Evolutionary conservation across 2,113 vertebrate species (phyloP).

Genomic region (Oplegnathus fasciatus): DNA sequence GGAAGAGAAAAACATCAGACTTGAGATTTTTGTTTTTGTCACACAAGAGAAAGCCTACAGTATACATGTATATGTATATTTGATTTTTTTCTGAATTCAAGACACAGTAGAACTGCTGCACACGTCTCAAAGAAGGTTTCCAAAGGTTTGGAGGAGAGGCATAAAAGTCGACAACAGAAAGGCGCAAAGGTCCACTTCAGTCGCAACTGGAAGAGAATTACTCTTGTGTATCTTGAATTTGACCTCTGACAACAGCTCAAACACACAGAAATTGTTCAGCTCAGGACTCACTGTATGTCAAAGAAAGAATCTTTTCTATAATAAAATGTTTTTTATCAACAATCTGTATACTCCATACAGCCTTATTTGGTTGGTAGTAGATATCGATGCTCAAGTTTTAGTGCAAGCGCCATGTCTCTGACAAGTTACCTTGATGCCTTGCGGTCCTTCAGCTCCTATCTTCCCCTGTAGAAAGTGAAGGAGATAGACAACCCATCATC

Average conservation of each 20-base stretch:
- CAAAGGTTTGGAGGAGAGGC: not conserved
- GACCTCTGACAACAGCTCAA: no score
- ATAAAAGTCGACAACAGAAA: not conserved
- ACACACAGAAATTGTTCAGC: not conserved
- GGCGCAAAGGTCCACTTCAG: not conserved
- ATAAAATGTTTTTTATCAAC: constrained; percentile 16
- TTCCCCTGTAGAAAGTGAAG: constrained; percentile 84
- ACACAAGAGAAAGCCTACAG: constrained; percentile 3
- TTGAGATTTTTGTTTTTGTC: constrained; percentile 6
- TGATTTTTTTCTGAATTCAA: constrained; percentile 11
- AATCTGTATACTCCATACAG: not conserved
- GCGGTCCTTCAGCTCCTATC: constrained; percentile 84
- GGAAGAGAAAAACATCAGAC: constrained; percentile 18
- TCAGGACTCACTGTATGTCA: not conserved
- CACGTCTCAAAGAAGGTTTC: no score
- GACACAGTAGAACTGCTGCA: not conserved
- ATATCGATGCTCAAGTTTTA: constrained; percentile 26
- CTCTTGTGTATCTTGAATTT: not conserved
- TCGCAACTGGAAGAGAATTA: not conserved
- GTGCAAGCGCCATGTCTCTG: constrained; percentile 28
- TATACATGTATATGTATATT: no score
- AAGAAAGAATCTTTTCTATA: constrained; percentile 1
- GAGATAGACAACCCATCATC: constrained; percentile 38
- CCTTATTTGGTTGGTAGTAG: constrained; percentile 14
- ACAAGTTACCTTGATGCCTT: constrained; percentile 89